phyloP scores from a whole-genome alignment of 1,140 invertebrate species.

The Episyrphus balteatus region DNA sequence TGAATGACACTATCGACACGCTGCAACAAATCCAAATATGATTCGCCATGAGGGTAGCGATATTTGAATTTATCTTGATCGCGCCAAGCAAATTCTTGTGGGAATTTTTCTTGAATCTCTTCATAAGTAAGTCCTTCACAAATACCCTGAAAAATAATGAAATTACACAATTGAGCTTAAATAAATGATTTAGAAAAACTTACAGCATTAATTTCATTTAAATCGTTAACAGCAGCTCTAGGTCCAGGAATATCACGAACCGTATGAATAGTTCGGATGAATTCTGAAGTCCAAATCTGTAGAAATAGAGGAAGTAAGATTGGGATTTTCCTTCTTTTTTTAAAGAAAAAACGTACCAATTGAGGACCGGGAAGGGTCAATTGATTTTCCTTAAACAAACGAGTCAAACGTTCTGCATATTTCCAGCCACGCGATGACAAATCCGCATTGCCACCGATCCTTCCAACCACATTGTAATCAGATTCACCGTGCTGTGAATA shows the following conservation, averaged over 20 bases:
- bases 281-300: constrained; percentile 78
- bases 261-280: constrained; percentile 79
- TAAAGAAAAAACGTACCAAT: neutral
- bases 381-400: neutral
- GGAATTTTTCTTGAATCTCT: constrained; percentile 81
- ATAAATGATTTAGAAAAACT: constrained; percentile 19
- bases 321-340: neutral
- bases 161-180: constrained; percentile 1
- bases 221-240: constrained; percentile 61
- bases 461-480: constrained; percentile 79
- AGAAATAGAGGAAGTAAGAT: constrained; percentile 37
- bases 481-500: constrained; percentile 77
- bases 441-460: constrained; percentile 80
- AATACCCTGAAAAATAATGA: constrained; percentile 55
- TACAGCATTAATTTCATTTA: constrained; percentile 87
- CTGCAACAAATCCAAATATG: constrained; percentile 76
- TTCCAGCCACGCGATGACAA: constrained; percentile 67
- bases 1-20: constrained; percentile 68
- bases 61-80: constrained; percentile 88
- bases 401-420: constrained; percentile 64
- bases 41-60: constrained; percentile 85
- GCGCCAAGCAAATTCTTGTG: constrained; percentile 80
- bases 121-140: constrained; percentile 90
- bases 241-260: constrained; percentile 67
- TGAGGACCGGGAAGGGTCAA: neutral